Evolutionary conservation across 53 echinoderm and acorn worm species (phyloP).

Genomic region (Echinometra lucunter): DNA sequence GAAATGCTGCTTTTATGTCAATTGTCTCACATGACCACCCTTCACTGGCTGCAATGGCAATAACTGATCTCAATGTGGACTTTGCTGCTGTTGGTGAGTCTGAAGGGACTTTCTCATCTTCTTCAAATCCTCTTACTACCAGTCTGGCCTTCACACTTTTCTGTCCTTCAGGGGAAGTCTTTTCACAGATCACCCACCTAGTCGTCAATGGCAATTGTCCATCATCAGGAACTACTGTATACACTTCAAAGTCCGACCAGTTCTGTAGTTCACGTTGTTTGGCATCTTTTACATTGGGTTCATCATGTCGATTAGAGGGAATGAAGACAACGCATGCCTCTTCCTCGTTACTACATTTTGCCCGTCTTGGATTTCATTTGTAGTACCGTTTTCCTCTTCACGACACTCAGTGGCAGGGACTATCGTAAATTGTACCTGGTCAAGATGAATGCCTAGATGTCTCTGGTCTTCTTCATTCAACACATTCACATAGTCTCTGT

Average conservation of each 20-base stretch:
- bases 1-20: slow-evolving; percentile 72
- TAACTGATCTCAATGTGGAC: neutral
- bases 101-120: slow-evolving; percentile 63
- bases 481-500: neutral
- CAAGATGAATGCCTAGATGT: neutral
- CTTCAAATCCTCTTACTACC: slow-evolving; percentile 73
- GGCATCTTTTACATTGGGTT: slow-evolving; percentile 45
- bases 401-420: no score
- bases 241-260: slow-evolving; percentile 72
- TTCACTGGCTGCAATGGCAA: neutral
- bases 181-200: slow-evolving; percentile 73
- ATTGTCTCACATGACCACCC: slow-evolving; percentile 73
- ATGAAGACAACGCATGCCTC: slow-evolving; percentile 62
- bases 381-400: neutral
- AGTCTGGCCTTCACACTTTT: slow-evolving; percentile 68
- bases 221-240: slow-evolving; percentile 59
- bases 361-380: no score
- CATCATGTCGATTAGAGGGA: neutral
- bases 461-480: neutral
- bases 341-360: neutral
- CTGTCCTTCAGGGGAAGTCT: slow-evolving; percentile 62
- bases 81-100: slow-evolving; percentile 75
- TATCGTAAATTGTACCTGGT: neutral
- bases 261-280: slow-evolving; percentile 65
- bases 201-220: slow-evolving; percentile 68